A percentile compares a stretch with the other conserved stretches of the same genome.
Evolutionary conservation across 2,113 vertebrate genomes (phyloP).

Genomic region (Lamprotornis superbus): DNA sequence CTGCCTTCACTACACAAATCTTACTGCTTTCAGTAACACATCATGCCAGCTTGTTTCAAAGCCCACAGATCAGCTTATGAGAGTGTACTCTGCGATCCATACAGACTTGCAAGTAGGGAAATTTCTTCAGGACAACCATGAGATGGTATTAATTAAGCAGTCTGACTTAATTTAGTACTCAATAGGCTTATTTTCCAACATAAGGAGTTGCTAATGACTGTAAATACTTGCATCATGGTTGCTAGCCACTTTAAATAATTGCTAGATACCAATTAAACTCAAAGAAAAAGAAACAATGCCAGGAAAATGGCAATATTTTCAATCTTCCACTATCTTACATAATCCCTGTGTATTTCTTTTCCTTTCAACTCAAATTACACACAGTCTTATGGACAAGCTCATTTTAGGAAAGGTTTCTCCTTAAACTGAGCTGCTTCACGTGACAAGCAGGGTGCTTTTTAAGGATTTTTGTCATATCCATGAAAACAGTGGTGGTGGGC

Average conservation of each 20-base stretch:
- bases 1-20: neutral
- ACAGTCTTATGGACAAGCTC: neutral
- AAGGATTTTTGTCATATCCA: neutral
- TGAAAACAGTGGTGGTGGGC: neutral
- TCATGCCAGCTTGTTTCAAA: neutral
- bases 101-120: neutral
- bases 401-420: neutral
- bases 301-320: neutral
- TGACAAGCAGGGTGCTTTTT: neutral
- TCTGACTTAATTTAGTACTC: slow-evolving; percentile 48
- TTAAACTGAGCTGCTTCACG: neutral
- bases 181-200: slow-evolving; percentile 36
- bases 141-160: slow-evolving; percentile 42
- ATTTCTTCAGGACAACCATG: neutral
- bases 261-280: slow-evolving; percentile 6
- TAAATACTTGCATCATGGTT: slow-evolving; percentile 19
- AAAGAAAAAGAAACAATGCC: neutral
- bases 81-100: neutral
- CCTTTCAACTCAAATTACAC: neutral
- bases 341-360: neutral
- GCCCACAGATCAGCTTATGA: neutral
- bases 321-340: neutral
- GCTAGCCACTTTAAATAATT: slow-evolving; percentile 39
- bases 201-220: slow-evolving; percentile 26
- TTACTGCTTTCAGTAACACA: neutral